Conservation (phyloP, 2,888 invertebrate genomes). For the Caenorhabditis wallacei region DNA sequence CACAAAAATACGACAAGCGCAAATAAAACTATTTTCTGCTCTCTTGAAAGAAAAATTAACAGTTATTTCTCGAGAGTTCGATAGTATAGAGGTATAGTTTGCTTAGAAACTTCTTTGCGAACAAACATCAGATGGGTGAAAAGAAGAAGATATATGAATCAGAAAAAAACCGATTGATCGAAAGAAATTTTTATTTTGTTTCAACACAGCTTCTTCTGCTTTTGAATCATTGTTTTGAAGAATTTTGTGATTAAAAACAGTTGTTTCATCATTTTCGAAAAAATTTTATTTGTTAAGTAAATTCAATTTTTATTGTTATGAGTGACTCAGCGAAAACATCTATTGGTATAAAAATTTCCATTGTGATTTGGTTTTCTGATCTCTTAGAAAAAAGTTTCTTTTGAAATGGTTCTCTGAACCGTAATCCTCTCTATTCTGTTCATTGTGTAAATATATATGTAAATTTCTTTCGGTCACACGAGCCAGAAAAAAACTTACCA, state of each 20-base stretch:
- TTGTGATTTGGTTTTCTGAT: not conserved
- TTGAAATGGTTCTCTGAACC: slow-evolving; percentile 13
- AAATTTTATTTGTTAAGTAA: no score
- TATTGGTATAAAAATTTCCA: no score
- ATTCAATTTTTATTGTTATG: no score
- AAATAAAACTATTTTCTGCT: slow-evolving; percentile 30
- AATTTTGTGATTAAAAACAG: no score
- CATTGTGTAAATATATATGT: slow-evolving; percentile 19
- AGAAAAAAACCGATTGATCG: not conserved
- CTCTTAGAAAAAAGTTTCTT: not conserved
- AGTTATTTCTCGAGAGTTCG: slow-evolving; percentile 24
- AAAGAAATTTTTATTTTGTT: slow-evolving; percentile 11
- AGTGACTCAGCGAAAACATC: no score
- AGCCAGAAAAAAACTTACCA: not conserved
- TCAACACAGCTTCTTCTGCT: not conserved
- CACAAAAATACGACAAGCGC: not conserved
- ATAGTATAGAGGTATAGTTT: slow-evolving; percentile 15
- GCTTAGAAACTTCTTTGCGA: slow-evolving; percentile 12
- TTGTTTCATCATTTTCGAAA: no score
- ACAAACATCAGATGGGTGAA: slow-evolving; percentile 7
- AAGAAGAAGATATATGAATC: slow-evolving; percentile 15
- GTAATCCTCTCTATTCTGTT: slow-evolving; percentile 4
- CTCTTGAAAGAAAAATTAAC: slow-evolving; percentile 9
- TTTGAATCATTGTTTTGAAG: no score
- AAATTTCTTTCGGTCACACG: slow-evolving; percentile 19